Evolutionary conservation across 2,888 invertebrate genomes (phyloP).

Genomic region (Lepidochitona cinerea): DNA sequence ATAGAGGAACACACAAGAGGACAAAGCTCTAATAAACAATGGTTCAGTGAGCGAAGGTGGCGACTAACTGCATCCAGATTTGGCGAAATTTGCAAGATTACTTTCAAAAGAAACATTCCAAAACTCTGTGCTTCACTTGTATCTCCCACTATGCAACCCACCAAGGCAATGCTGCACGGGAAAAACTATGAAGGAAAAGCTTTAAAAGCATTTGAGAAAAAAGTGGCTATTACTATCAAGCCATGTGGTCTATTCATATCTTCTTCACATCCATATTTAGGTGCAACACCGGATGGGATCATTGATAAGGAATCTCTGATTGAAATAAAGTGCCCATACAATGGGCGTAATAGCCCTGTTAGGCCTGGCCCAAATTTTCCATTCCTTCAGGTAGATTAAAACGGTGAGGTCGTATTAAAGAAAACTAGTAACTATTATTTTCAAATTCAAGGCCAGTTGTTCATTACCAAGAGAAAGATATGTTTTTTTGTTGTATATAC

Average conservation of each 20-base stretch:
- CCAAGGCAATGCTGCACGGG: conserved; percentile 25
- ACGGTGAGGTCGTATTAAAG: conserved; percentile 15
- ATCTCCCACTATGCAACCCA: not conserved
- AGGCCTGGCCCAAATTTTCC: conserved; percentile 20
- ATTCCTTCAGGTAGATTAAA: conserved; percentile 4
- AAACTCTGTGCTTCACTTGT: conserved; percentile 21
- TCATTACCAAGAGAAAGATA: conserved; percentile 10
- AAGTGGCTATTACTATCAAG: not conserved
- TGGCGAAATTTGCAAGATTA: conserved; percentile 27
- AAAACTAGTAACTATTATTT: conserved; percentile 22
- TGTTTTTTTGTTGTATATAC: conserved; percentile 29
- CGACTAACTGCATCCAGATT: conserved; percentile 34
- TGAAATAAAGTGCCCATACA: conserved; percentile 34
- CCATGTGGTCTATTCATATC: conserved; percentile 26
- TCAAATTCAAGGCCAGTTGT: conserved; percentile 34
- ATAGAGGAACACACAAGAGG: too few species aligned
- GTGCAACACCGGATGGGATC: conserved; percentile 30
- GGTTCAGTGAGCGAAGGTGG: conserved; percentile 20
- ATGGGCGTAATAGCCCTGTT: conserved; percentile 19
- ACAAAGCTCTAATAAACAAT: conserved; percentile 14
- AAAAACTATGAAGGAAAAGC: conserved; percentile 24
- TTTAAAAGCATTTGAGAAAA: conserved; percentile 15
- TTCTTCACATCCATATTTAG: conserved; percentile 22
- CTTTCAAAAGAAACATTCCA: conserved; percentile 11
- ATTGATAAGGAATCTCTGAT: conserved; percentile 18